Evolutionary conservation across 1,140 invertebrate species (phyloP).

Genomic region (Papilio machaon): DNA sequence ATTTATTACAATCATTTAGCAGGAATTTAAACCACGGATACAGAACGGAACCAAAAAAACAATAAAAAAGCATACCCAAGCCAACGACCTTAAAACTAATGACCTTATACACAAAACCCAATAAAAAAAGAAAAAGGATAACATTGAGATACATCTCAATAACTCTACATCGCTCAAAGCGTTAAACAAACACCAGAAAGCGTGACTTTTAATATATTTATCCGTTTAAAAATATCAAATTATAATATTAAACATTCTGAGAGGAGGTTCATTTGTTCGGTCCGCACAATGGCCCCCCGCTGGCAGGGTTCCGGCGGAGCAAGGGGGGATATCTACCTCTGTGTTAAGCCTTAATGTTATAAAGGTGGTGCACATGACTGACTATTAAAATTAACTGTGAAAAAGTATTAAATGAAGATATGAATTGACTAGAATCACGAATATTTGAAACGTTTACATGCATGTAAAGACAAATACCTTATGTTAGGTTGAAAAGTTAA

Average conservation of each 20-base stretch:
- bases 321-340: conserved; percentile 46
- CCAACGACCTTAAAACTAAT: conserved; percentile 51
- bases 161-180: conserved; percentile 60
- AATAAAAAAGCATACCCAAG: conserved; percentile 38
- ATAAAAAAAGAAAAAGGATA: conserved; percentile 44
- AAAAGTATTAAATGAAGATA: neutral
- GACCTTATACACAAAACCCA: conserved; percentile 38
- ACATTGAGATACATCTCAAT: conserved; percentile 51
- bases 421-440: neutral
- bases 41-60: conserved; percentile 11
- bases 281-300: conserved; percentile 65
- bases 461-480: no score
- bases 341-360: conserved; percentile 24
- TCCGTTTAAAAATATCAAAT: conserved; percentile 79
- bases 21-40: conserved; percentile 21
- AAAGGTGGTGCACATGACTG: conserved; percentile 4
- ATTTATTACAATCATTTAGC: conserved; percentile 33
- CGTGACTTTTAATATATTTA: conserved; percentile 79
- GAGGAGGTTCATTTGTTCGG: conserved; percentile 68
- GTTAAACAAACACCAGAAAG: conserved; percentile 73
- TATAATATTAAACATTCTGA: conserved; percentile 76
- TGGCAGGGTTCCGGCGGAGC: conserved; percentile 42
- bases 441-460: no score
- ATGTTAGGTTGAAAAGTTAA: no score
- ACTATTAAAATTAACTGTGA: conserved; percentile 11